A percentile compares a stretch with the other conserved stretches of the same genome.
Evolutionary conservation across 2,888 invertebrate species (phyloP).

Genomic region (Sinodicranocentrus sp.): DNA sequence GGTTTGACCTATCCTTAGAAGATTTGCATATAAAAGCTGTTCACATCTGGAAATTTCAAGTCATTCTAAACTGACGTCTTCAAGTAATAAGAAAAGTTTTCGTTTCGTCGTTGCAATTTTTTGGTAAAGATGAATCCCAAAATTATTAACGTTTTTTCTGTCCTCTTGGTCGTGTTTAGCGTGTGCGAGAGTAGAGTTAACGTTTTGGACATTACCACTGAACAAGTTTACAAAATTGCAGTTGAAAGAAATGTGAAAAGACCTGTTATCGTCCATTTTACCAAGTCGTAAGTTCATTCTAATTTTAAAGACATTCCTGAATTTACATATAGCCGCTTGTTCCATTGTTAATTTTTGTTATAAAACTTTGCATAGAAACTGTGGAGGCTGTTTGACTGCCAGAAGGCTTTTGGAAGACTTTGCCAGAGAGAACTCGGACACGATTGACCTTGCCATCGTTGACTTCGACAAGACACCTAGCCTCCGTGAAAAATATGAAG

Average conservation of each 20-base stretch:
- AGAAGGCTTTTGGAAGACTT: slow-evolving; percentile 24
- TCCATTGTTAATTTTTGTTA: too few species aligned
- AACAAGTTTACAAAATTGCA: slow-evolving; percentile 46
- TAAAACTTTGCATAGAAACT: too few species aligned
- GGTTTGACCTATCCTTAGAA: too few species aligned
- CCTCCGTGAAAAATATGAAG: slow-evolving; percentile 25
- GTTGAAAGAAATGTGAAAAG: slow-evolving; percentile 40
- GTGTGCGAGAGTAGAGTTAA: slow-evolving; percentile 23
- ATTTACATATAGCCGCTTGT: too few species aligned
- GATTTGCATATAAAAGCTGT: too few species aligned
- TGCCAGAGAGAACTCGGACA: slow-evolving; percentile 30
- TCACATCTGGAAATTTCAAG: too few species aligned
- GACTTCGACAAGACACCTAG: slow-evolving; percentile 50
- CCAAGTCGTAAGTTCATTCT: slow-evolving; percentile 57
- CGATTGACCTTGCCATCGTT: slow-evolving; percentile 42
- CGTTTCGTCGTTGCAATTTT: too few species aligned
- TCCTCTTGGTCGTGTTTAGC: background rate
- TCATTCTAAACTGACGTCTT: too few species aligned
- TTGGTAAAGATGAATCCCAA: background rate
- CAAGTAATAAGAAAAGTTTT: too few species aligned
- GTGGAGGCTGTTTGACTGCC: too few species aligned
- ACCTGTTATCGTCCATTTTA: slow-evolving; percentile 47
- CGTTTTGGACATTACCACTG: slow-evolving; percentile 34
- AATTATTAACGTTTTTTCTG: background rate
- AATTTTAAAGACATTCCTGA: too few species aligned